Evolutionary conservation across 2,888 invertebrate species (phyloP), one percentile per base, ranked within the genome.

Genomic region (Prenolepis imparis): DNA sequence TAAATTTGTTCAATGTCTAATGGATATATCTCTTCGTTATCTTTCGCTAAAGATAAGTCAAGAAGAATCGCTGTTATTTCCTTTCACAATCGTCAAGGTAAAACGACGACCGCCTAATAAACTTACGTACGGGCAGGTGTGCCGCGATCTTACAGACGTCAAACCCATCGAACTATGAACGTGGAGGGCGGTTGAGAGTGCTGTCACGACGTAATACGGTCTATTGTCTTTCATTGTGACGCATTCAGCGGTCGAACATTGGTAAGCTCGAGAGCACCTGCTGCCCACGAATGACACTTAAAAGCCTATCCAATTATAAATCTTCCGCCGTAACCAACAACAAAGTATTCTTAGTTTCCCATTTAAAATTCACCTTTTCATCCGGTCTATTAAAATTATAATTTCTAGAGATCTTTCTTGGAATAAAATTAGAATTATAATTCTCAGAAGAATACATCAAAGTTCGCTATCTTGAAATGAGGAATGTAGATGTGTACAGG

Each of bases 131-230:
- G 36, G 52, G 88, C 89, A 89, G 89, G 89, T 89, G 89, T 82
- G 41, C 72, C 72, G 44, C 68, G 84, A 85, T 87, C 85, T 86
- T 88, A 85, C 85, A 28, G 28, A 89, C 89, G 82, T 88, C 83
- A 86, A 89, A 84, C 73, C 59, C 85, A 87, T 84, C 84, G 28
- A 89, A 89, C 85, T 85, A 86, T 86, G 84, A 88, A 85, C 85
- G 82, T 89, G 84, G 83, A 63, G 83, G 68, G 82, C 78, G 81
- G 61, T 83, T 83, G 70, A 74, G 81, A 66, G 18, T 5, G 59
- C 21, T 67, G 32, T 52, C 75, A 48, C 75, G 48, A 68, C 8
- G 70, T 70, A 67, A 83, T 64, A 82, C 74, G 15, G 72, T 80
- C 89, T 83, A 89, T 89, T 89, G 88, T 89, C 80, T 81, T 48